Percentiles rank a stretch among this genome's conserved stretches.
Conservation (phyloP, 2,888 invertebrate species). For the Diarsia rubi region DNA sequence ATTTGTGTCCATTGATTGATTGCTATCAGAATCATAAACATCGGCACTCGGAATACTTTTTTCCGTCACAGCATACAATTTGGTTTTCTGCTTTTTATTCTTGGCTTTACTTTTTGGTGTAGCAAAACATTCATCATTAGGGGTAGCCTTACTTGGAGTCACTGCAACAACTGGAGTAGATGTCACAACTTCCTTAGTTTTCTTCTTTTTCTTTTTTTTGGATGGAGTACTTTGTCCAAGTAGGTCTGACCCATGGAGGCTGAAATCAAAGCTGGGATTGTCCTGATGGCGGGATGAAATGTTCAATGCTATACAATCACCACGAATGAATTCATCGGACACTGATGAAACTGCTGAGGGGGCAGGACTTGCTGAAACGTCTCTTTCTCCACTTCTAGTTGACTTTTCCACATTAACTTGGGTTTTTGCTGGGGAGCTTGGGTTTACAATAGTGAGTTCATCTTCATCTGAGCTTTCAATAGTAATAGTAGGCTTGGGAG, state of each 20-base stretch:
- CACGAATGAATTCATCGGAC: conserved; percentile 88
- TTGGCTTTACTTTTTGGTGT: conserved; percentile 88
- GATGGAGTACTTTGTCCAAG: conserved; percentile 80
- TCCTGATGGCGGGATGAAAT: conserved; percentile 84
- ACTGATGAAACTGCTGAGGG: conserved; percentile 88
- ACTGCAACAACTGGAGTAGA: conserved; percentile 75
- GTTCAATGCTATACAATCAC: conserved; percentile 88
- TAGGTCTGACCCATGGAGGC: conserved; percentile 87
- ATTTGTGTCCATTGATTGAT: conserved; percentile 79
- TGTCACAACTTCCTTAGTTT: conserved; percentile 79
- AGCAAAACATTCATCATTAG: conserved; percentile 82
- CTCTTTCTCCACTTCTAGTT: conserved; percentile 70
- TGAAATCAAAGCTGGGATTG: conserved; percentile 87
- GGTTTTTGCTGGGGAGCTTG: conserved; percentile 62
- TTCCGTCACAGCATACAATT: conserved; percentile 81
- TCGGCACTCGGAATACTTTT: conserved; percentile 86
- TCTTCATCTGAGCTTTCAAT: conserved; percentile 89
- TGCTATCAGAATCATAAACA: conserved; percentile 91
- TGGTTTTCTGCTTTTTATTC: conserved; percentile 83
- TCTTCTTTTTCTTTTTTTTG: conserved; percentile 86
- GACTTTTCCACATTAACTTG: conserved; percentile 66
- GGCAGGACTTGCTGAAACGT: conserved; percentile 84
- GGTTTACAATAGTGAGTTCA: conserved; percentile 75
- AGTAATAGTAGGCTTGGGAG: conserved; percentile 87
- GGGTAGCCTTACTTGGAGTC: conserved; percentile 62